Evolutionary conservation across 2,113 vertebrate species (phyloP).

Genomic region (Ictalurus punctatus): DNA sequence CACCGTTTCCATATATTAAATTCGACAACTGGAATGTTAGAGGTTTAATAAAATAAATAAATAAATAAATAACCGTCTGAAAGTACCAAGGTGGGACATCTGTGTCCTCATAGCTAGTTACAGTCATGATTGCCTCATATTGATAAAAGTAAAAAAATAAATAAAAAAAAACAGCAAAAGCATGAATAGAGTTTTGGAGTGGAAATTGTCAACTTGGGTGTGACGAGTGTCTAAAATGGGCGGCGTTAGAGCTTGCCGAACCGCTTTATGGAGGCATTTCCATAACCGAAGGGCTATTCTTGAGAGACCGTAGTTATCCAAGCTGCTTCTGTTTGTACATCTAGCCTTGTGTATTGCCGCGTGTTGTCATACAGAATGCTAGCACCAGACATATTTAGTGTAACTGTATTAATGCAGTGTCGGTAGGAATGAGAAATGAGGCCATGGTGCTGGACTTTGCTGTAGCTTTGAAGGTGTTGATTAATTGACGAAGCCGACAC

Average conservation of each 20-base stretch:
- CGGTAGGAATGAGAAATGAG: constrained; percentile 6
- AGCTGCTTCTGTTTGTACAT: not conserved
- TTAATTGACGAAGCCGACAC: constrained; percentile 26
- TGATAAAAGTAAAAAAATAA: not conserved
- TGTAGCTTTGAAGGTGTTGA: constrained; percentile 27
- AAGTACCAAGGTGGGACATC: not conserved
- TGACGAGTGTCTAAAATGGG: not conserved
- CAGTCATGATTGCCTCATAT: not conserved
- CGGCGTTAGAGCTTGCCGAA: not conserved
- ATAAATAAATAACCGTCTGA: not conserved
- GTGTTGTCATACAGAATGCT: not conserved
- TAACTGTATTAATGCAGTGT: not conserved
- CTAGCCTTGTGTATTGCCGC: not conserved
- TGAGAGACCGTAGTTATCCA: not conserved
- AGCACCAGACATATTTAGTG: not conserved
- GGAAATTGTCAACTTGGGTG: not conserved
- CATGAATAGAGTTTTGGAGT: no score
- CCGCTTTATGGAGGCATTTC: not conserved
- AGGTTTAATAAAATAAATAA: not conserved
- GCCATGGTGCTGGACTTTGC: not conserved
- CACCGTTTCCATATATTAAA: not conserved
- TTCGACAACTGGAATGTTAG: not conserved
- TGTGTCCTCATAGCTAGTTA: not conserved
- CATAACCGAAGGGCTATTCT: not conserved
- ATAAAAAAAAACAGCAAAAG: not conserved